These are phyloP conservation scores for Neoscelio sp. DNA, from an alignment of 2,888 invertebrate species.

Conservation along the genomic window DNA sequence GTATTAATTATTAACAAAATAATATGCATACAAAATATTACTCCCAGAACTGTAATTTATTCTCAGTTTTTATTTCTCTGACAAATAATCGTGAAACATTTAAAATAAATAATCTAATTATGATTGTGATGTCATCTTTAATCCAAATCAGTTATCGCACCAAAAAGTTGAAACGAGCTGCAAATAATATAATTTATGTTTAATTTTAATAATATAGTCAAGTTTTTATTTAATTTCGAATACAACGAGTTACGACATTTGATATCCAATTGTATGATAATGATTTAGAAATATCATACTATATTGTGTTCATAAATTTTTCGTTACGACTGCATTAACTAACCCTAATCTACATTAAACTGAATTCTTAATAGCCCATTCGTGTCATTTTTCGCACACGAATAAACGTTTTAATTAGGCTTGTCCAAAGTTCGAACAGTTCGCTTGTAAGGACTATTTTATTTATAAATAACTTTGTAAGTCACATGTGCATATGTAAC, in stretches of 20 bases:
- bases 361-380: slow-evolving; percentile 42
- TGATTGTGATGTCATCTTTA: background rate
- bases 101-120: background rate
- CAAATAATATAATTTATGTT: slow-evolving; percentile 30
- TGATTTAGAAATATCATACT: slow-evolving; percentile 35
- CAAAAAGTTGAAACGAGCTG: background rate
- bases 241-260: slow-evolving; percentile 29
- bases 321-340: slow-evolving; percentile 43
- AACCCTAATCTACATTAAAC: slow-evolving; percentile 56
- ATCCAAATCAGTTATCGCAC: background rate
- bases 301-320: slow-evolving; percentile 48
- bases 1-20: too few species aligned
- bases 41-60: too few species aligned
- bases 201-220: slow-evolving; percentile 37
- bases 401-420: slow-evolving; percentile 10
- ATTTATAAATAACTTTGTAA: too few species aligned
- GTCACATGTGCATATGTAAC: too few species aligned
- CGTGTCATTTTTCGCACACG: slow-evolving; percentile 22
- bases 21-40: too few species aligned
- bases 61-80: too few species aligned
- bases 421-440: background rate
- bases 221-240: slow-evolving; percentile 34
- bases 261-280: slow-evolving; percentile 60
- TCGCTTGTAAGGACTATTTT: too few species aligned
- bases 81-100: too few species aligned